These are phyloP conservation scores for Erpornis zantholeuca DNA, from an alignment of 2,113 vertebrate species.

Conservation along the genomic window DNA sequence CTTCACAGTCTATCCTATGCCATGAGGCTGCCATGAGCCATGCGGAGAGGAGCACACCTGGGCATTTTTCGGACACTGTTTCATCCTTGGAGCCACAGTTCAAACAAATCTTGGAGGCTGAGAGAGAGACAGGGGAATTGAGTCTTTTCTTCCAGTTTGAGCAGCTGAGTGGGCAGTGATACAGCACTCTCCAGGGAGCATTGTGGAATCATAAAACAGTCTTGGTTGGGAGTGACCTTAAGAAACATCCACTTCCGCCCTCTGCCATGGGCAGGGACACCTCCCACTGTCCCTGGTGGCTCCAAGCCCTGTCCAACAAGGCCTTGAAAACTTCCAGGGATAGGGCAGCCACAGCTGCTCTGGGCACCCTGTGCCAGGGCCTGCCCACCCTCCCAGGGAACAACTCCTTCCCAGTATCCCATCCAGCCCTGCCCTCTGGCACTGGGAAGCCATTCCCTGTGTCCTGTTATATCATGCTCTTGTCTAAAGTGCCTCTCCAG, in stretches of 20 bases:
- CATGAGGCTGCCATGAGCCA: not conserved
- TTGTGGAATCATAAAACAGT: too few relatives aligned
- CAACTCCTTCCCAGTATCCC: too few relatives aligned
- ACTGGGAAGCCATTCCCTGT: not conserved
- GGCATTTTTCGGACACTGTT: fast-evolving
- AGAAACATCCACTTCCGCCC: not conserved
- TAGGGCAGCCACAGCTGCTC: not conserved
- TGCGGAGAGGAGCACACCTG: fast-evolving
- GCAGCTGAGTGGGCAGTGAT: not conserved
- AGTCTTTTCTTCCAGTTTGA: not conserved
- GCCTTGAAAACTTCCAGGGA: too few relatives aligned
- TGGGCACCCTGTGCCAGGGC: too few relatives aligned
- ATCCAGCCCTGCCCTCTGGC: not conserved
- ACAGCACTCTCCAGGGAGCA: not conserved
- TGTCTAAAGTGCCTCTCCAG: not conserved
- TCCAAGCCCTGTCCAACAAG: not conserved
- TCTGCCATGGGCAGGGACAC: too few relatives aligned
- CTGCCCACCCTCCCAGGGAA: not conserved
- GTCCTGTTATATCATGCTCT: not conserved
- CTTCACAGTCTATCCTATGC: fast-evolving
- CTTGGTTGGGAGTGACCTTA: not conserved
- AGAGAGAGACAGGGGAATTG: not conserved
- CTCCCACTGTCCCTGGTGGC: not conserved
- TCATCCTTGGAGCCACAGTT: not conserved
- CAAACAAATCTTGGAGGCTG: too few relatives aligned